Evolutionary conservation across 1,140 invertebrate species (phyloP).

Genomic region (Onthophagus taurus): DNA sequence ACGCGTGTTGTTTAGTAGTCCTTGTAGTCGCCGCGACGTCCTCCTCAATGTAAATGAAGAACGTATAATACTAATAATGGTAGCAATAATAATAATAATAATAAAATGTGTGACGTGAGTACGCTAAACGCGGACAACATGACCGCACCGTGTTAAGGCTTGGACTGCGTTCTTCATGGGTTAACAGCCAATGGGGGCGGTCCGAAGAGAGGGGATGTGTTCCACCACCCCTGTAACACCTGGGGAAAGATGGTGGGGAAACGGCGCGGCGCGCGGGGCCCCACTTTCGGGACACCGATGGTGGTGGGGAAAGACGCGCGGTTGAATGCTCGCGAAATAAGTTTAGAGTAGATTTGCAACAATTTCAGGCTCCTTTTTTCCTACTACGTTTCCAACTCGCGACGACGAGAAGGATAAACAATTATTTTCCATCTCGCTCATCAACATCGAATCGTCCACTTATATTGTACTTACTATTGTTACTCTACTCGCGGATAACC

Average conservation of each 20-base stretch:
- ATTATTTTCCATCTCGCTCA: too few species aligned
- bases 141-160: slow-evolving; percentile 32
- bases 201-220: slow-evolving; percentile 25
- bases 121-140: slow-evolving; percentile 35
- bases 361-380: slow-evolving; percentile 29
- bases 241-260: slow-evolving; percentile 28
- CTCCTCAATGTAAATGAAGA: too few species aligned
- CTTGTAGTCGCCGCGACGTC: too few species aligned
- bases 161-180: slow-evolving; percentile 35
- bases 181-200: slow-evolving; percentile 36
- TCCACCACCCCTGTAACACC: slow-evolving; percentile 28
- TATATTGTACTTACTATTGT: too few species aligned
- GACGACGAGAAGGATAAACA: too few species aligned
- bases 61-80: slow-evolving; percentile 7
- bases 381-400: too few species aligned
- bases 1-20: too few species aligned
- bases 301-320: slow-evolving; percentile 26
- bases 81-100: slow-evolving; percentile 9
- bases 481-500: too few species aligned
- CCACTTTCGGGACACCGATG: slow-evolving; percentile 23
- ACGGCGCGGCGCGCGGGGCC: slow-evolving; percentile 30
- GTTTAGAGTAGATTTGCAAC: slow-evolving; percentile 32
- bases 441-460: too few species aligned
- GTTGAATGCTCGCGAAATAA: slow-evolving; percentile 35
- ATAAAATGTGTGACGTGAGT: slow-evolving; percentile 28